Base-by-base conservation (phyloP, 2,888 invertebrate species). In the Drosophila ezoana region DNA sequence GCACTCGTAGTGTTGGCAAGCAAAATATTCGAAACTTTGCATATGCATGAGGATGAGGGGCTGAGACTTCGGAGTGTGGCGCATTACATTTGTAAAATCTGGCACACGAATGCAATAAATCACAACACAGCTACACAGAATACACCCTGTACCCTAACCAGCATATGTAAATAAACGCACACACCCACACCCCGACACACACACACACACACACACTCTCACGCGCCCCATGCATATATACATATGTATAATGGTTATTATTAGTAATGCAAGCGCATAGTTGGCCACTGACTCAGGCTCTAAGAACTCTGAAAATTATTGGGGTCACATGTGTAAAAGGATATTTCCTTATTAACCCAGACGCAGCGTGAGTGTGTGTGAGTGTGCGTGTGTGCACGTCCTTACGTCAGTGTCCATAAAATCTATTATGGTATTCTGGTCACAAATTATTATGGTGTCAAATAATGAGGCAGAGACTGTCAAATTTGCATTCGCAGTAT, bases 31-130 rank as follows among this genome's bases (percentile, higher is more conserved):
- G 89, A 86, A 86, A 83, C 87, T 88, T 88, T 83, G 77, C 87
- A 88, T 88, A 88, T 86, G 89, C 73, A 89, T 89, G 74, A 89
- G 56, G 28, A 32, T 16, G 35, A 14, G 33, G 37, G 47, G 64
- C 48, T 35, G 35, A 38, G 57, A 53, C 20, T 61, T 23, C 45
- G 43, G 35, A 68, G 79, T 69, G 81, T 78, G 82, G 86, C 79
- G 80, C 81, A 87, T 89, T 81, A 84, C 88, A 85, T 89, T 87
- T 87, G 89, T 89, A 86, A 90, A 90, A 90, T 90, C 90, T 90
- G 90, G 91, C 90, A 90, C 88, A 90, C 87, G 84, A 90, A 90
- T 89, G 90, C 90, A 81, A 90, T 90, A 90, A 90, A 90, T 90
- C 90, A 90, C 81, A 81, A 79, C 84, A 87, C 73, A 89, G 69